Percentiles rank a stretch among this genome's conserved stretches.
Evolutionary conservation across 2,888 invertebrate species (phyloP).

Genomic region (Morpho achilles): DNA sequence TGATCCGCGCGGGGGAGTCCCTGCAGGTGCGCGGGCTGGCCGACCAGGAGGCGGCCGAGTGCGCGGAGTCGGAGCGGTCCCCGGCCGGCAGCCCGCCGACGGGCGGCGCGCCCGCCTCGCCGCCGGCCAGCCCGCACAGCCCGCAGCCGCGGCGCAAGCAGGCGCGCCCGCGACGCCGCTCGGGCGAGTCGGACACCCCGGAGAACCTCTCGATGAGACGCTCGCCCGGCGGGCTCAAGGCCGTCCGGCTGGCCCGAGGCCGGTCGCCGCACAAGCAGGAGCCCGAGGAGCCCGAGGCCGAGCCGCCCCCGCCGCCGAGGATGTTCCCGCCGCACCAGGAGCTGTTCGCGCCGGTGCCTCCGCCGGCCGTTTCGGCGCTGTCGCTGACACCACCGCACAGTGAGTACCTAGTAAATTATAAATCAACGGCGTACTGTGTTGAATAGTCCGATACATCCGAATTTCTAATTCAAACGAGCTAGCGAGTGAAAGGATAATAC

Average conservation of each 20-base stretch:
- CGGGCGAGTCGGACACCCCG: constrained; percentile 83
- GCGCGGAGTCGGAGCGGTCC: constrained; percentile 57
- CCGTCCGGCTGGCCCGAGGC: constrained; percentile 59
- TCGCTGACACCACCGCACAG: constrained; percentile 91
- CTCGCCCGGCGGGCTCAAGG: constrained; percentile 61
- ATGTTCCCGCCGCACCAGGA: constrained; percentile 79
- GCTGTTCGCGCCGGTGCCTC: constrained; percentile 84
- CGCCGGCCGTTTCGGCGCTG: constrained; percentile 84
- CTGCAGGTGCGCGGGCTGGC: constrained; percentile 90
- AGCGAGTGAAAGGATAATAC: constrained; percentile 15
- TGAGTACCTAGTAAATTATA: constrained; percentile 62
- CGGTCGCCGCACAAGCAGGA: constrained; percentile 63
- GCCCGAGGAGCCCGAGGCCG: constrained; percentile 63
- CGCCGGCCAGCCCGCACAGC: constrained; percentile 81
- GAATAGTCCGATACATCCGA: neutral
- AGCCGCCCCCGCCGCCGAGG: constrained; percentile 77
- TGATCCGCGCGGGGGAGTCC: constrained; percentile 93
- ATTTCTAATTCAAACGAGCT: constrained; percentile 6
- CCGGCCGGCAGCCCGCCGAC: constrained; percentile 68
- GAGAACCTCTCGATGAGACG: constrained; percentile 83
- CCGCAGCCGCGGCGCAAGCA: constrained; percentile 92
- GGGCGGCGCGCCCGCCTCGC: constrained; percentile 65
- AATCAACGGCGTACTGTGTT: no score
- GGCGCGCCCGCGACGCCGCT: constrained; percentile 90
- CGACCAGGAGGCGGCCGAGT: constrained; percentile 78